Base-by-base conservation (phyloP, 2,113 vertebrate species). In the Hymenochirus boettgeri region DNA sequence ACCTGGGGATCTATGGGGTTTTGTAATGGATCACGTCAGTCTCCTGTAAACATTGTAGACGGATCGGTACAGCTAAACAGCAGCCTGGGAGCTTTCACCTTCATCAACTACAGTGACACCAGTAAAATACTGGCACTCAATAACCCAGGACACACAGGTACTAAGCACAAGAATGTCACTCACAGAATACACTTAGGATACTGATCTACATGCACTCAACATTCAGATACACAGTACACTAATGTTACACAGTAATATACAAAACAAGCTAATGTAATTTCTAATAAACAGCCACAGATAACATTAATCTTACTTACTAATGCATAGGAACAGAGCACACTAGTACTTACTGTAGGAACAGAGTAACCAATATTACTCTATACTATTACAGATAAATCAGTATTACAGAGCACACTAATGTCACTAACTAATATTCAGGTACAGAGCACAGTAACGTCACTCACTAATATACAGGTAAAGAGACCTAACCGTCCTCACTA, bases 41-140 rank as follows among this genome's bases (percentile, higher is more conserved):
- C 86, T 2, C 87, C 88, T 7, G 79, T 90, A n/a, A 1, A 89
- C 71, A 90, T 90, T 2, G 26, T 47, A 2, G 57, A 79, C 1
- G 1, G 19, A 2, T 13, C 1, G 0, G 82, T 71, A 4, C 1
- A 24, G 12, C 0, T 0, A 0, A 47, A 84, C 54, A 0, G 0
- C 12, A 76, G 37, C 0, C 79, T 90, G 33, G 73, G n/a, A 0
- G 10, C 11, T 0, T 83, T 90, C 65, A 76, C 0, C 19, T 85
- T 86, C 10, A 4, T 0, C 0, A 73, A 79, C 15, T 89, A 46
- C 53, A 1, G 10, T 57, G 47, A 11, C 70, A 69, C 0, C 0
- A 8, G 25, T 0, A 9, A 27, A 0, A 4, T 85, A 52, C 24
- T 1, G 0, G 57, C 0, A 0, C 77, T 85, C 1, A 0, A 1